Base-by-base conservation (phyloP, 2,888 invertebrate genomes). In the Acleris literana region DNA sequence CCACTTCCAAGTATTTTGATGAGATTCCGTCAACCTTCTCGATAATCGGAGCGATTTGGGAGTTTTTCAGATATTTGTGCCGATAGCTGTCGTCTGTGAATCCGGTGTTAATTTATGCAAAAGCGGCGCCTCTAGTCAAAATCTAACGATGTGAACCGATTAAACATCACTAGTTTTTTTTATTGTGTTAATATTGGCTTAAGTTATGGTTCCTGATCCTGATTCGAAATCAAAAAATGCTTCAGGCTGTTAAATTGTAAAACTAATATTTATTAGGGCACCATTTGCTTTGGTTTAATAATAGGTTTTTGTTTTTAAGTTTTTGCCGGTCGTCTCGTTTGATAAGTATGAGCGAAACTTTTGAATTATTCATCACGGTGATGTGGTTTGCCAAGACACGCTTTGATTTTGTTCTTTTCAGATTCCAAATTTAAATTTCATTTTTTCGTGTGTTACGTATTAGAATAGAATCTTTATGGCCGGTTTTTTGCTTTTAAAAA, bases 81-180 rank as follows among this genome's bases (percentile, higher is more conserved):
- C 67, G 70, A 72, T 68, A 71, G 66, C 76, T 82, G 81, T 79
- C 82, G 85, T 84, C 82, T 84, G 81, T 78, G 81, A 84, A 83
- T 83, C 79, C 79, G 76, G 80, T 78, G 82, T 77, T 81, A 84
- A 84, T 83, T 77, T 80, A 85, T 82, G 72, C 78, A 71, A 65
- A 33, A 61, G 78, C 83, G 82, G 82, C 73, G 65, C 74, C 71
- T 80, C 69, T 75, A 66, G 62, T 74, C 73, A 70, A 75, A 76
- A 78, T 72, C 72, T 79, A 81, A 82, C 75, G 77, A 79, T 66
- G 78, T 78, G 80, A 66, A 66, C 44, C 52, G 65, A 61, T 66
- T 56, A 65, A 61, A 61, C 52, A 60, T 7, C 52, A 25, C 53
- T 22, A 48, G 48, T 60, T 56, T 65, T 33, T 5, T 61, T 65